Conservation (phyloP, 1,140 invertebrate genomes). For the Pygmarrhopalites habei region DNA sequence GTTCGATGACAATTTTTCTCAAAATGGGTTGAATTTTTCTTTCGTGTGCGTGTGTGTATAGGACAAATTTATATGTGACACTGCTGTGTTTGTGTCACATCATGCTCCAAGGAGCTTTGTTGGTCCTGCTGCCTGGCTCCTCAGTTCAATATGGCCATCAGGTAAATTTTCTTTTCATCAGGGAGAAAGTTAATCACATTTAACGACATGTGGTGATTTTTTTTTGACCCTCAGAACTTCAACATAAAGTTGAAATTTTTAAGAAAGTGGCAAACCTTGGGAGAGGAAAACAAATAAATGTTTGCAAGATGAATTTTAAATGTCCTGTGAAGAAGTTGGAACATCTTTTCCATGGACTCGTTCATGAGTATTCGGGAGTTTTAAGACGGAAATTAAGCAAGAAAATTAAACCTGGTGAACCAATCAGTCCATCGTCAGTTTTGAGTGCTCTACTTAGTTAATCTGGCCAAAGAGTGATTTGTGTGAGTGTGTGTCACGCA, state of each 20-base stretch:
- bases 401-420: slow-evolving; percentile 16
- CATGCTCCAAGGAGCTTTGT: slow-evolving; percentile 26
- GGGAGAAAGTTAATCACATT: no score
- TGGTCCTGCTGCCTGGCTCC: slow-evolving; percentile 29
- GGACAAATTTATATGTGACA: slow-evolving; percentile 39
- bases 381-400: slow-evolving; percentile 21
- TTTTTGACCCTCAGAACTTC: no score
- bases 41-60: no score
- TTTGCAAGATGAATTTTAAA: slow-evolving; percentile 23
- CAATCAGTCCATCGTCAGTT: background rate
- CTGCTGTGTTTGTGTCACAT: slow-evolving; percentile 24
- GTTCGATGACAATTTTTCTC: no score
- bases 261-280: slow-evolving; percentile 15
- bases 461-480: no score
- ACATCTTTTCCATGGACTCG: slow-evolving; percentile 32
- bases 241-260: slow-evolving; percentile 33
- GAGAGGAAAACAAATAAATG: slow-evolving; percentile 4
- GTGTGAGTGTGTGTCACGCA: no score
- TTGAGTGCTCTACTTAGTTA: background rate
- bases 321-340: slow-evolving; percentile 36
- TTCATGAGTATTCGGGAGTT: slow-evolving; percentile 25
- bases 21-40: no score
- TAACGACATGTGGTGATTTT: no score
- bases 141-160: slow-evolving; percentile 33
- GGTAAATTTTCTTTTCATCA: no score